A percentile compares a stretch with the other conserved stretches of the same genome.
These are phyloP conservation scores for Lichenostomus cassidix DNA, from an alignment of 2,113 vertebrate genomes.

Conservation along the genomic window DNA sequence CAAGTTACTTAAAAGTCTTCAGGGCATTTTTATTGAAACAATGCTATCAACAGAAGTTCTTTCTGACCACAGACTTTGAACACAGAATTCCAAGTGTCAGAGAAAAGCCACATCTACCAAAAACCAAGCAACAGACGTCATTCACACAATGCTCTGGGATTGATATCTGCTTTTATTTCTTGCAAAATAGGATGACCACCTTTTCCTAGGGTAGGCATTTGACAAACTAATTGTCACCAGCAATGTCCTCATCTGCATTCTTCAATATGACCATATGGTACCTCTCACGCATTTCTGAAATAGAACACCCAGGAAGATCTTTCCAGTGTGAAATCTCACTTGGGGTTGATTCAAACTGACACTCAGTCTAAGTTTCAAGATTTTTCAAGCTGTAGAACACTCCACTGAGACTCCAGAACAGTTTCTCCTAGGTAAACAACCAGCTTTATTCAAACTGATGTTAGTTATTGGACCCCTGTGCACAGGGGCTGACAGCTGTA, in stretches of 20 bases:
- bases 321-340: not conserved
- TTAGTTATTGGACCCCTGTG: not conserved
- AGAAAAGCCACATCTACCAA: not conserved
- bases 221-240: not conserved
- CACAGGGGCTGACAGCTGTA: not conserved
- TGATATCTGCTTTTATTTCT: not conserved
- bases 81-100: not conserved
- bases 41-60: not conserved
- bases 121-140: not conserved
- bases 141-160: not conserved
- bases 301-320: not conserved
- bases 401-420: not conserved
- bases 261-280: not conserved
- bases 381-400: not conserved
- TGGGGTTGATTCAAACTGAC: not conserved
- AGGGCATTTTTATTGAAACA: not conserved
- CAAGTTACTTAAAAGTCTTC: not conserved
- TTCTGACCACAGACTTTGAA: not conserved
- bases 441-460: not conserved
- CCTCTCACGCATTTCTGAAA: not conserved
- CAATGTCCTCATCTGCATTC: not conserved
- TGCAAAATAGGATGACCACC: not conserved
- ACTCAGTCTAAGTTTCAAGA: not conserved
- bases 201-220: not conserved
- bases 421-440: not conserved